Evolutionary conservation across 2,797 vertebrate species (phyloP), one percentile per base, ranked within the genome.

Genomic region (Falco concolor): DNA sequence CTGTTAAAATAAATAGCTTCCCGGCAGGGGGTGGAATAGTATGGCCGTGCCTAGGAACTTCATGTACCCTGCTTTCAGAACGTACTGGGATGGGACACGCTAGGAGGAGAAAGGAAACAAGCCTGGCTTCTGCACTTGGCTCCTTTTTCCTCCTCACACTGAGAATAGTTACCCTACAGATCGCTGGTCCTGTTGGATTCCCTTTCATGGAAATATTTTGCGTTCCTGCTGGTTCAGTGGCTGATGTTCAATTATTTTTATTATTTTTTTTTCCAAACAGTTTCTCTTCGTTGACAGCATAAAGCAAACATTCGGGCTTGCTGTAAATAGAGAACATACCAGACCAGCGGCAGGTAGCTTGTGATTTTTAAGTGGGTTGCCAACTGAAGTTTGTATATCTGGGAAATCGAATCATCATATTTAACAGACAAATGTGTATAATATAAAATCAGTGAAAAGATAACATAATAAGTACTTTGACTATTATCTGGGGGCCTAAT

Each of bases 401-500:
- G 78, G 52, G 32, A 84, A 91, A 94, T 87, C 9, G 3, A 89
- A 93, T 95, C 77, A 61, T 89, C 92, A 44, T 92, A 73, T 91
- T 93, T 94, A 94, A 93, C 77, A 75, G 92, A 93, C 95, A 95
- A 95, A 96, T 95, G 93, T 85, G 91, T 94, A 82, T 94, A 95
- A 96, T 94, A 96, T 85, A 93, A 95, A 97, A 95, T 95, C 94
- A 89, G 96, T 84, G 88, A 83, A 95, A 95, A 96, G 94, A 94
- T 96, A 96, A 95, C 91, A 95, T 93, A 96, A 77, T 95, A 95
- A 96, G 93, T 96, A 77, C 94, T 95, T 92, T 94, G 88, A 87
- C 92, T 96, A 93, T 95, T 96, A 95, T 96, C 96, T 96, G 44
- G 94, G 93, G 87, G 94, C 93, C 96, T 96, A 96, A 94, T 97